Conservation (phyloP, 2,888 invertebrate genomes). For the Lottia scabra region DNA sequence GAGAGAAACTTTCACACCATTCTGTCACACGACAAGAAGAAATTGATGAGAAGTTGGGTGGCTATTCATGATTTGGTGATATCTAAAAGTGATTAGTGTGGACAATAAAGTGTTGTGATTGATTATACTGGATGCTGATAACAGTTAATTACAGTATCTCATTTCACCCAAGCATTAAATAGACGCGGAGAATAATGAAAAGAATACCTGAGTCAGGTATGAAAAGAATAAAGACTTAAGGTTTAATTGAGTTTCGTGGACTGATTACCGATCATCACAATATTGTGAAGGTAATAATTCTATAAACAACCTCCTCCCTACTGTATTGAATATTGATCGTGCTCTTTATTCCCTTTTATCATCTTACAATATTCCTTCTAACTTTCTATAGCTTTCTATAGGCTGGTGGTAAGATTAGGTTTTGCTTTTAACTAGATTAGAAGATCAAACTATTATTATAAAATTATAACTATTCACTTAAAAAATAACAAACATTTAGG, state of each 20-base stretch:
- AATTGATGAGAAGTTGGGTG: background rate
- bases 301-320: background rate
- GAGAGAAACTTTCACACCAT: background rate
- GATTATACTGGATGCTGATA: constrained; percentile 1
- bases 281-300: background rate
- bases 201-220: background rate
- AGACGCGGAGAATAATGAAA: background rate
- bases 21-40: background rate
- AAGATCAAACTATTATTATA: no score
- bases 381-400: no score
- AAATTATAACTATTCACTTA: no score
- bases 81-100: background rate
- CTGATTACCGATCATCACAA: background rate
- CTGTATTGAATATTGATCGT: background rate
- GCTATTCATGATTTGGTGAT: background rate
- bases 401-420: no score
- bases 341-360: no score
- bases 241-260: background rate
- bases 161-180: background rate
- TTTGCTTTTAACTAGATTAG: no score
- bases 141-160: constrained; percentile 1
- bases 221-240: constrained; percentile 3
- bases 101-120: background rate
- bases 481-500: no score
- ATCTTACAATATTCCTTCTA: no score